A percentile compares a stretch with the other conserved stretches of the same genome.
These are phyloP conservation scores for Hirtodrosophila histrioides DNA, from an alignment of 2,888 invertebrate species.

Conservation along the genomic window DNA sequence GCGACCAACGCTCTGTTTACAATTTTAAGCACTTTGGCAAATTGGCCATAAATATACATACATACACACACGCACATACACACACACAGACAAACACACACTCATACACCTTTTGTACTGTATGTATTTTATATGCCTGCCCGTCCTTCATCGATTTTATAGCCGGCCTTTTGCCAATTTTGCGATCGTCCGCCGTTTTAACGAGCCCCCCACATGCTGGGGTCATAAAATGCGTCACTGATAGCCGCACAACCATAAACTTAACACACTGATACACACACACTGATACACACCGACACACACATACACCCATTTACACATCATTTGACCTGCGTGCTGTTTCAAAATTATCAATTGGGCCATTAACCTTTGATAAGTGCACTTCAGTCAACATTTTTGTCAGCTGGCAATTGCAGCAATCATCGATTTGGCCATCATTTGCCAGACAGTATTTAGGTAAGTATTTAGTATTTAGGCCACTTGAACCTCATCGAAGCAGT, in stretches of 20 bases:
- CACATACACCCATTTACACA: conserved; percentile 53
- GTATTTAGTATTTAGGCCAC: too few relatives aligned
- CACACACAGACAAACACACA: conserved; percentile 4
- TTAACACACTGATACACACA: conserved; percentile 18
- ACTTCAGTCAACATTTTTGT: not conserved
- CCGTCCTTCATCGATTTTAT: conserved; percentile 70
- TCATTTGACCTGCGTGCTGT: conserved; percentile 65
- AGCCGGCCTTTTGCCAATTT: conserved; percentile 63
- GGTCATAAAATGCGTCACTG: conserved; percentile 54
- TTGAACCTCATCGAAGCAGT: not conserved
- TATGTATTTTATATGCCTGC: conserved; percentile 28
- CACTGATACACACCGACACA: conserved; percentile 12
- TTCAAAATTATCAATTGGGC: conserved; percentile 63
- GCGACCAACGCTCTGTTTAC: conserved; percentile 50
- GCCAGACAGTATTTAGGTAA: too few relatives aligned
- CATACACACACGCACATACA: conserved; percentile 11
- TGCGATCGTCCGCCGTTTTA: conserved; percentile 57
- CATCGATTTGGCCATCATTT: conserved; percentile 26
- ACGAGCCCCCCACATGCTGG: conserved; percentile 59
- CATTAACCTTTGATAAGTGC: conserved; percentile 66
- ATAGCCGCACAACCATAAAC: conserved; percentile 50
- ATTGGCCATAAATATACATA: conserved; percentile 71
- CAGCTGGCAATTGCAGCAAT: conserved; percentile 19
- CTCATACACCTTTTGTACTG: conserved; percentile 13
- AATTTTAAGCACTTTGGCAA: conserved; percentile 75